Conservation (phyloP, 2,888 invertebrate genomes). For the Barypeithes pellucidus region DNA sequence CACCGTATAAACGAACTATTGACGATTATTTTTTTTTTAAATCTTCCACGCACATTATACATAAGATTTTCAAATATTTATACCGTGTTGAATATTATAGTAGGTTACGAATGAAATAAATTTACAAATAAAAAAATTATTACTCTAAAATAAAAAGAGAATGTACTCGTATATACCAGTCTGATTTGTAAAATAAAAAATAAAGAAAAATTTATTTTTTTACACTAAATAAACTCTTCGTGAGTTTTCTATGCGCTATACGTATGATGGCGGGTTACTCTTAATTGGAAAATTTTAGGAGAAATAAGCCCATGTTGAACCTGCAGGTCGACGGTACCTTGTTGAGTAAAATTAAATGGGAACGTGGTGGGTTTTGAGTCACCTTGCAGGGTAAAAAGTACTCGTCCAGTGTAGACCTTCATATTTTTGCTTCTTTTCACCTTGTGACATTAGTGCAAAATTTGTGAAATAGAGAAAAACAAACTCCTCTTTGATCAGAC, state of each 20-base stretch:
- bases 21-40: not conserved
- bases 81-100: not conserved
- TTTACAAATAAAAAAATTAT: slow-evolving; percentile 10
- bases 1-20: slow-evolving; percentile 1
- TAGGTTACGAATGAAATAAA: slow-evolving; percentile 1
- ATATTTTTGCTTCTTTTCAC: too few relatives aligned
- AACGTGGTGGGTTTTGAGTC: too few relatives aligned
- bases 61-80: not conserved
- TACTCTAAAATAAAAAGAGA: slow-evolving; percentile 11
- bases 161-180: slow-evolving; percentile 23
- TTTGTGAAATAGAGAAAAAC: too few relatives aligned
- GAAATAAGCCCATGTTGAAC: too few relatives aligned
- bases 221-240: not conserved
- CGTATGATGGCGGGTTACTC: not conserved
- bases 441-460: too few relatives aligned
- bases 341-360: too few relatives aligned
- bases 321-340: too few relatives aligned
- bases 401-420: too few relatives aligned
- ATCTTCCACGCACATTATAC: not conserved
- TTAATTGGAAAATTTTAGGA: not conserved
- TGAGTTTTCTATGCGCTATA: not conserved
- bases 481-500: too few relatives aligned
- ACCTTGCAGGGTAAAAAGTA: too few relatives aligned
- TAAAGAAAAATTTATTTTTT: not conserved
- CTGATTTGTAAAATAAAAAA: slow-evolving; percentile 14